A percentile compares a stretch with the other conserved stretches of the same genome.
These are phyloP conservation scores for Monopis laevigella DNA, from an alignment of 2,888 invertebrate genomes.

Conservation along the genomic window DNA sequence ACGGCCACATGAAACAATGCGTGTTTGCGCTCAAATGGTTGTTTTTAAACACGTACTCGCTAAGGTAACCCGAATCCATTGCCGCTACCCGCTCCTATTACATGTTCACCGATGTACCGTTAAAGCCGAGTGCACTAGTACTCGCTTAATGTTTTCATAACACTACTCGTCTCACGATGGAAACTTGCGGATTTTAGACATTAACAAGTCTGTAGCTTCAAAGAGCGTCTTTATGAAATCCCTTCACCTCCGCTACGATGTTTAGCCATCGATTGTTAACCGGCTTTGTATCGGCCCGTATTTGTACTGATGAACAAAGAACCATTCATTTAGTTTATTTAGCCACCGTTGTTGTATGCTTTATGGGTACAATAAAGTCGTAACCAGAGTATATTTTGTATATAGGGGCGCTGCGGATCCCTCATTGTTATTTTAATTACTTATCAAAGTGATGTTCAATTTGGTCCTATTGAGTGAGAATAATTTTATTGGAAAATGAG, in stretches of 20 bases:
- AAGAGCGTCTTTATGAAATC: constrained; percentile 6
- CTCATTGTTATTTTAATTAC: too few relatives aligned
- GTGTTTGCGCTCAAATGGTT: constrained; percentile 4
- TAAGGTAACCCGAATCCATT: constrained; percentile 12
- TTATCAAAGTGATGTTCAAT: too few relatives aligned
- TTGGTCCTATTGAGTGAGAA: too few relatives aligned
- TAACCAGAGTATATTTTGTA: not conserved
- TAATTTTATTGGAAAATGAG: too few relatives aligned
- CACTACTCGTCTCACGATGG: not conserved
- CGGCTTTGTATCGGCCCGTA: constrained; percentile 6
- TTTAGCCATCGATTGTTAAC: constrained; percentile 10
- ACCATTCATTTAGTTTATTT: constrained; percentile 10
- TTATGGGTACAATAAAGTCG: constrained; percentile 9
- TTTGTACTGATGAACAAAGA: constrained; percentile 9
- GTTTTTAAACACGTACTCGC: constrained; percentile 4
- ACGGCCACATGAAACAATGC: constrained; percentile 15
- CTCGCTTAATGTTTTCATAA: constrained; percentile 10
- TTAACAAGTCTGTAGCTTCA: constrained; percentile 2
- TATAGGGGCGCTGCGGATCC: constrained; percentile 7
- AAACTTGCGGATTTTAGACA: constrained; percentile 1
- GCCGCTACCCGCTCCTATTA: constrained; percentile 13
- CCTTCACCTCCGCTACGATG: not conserved
- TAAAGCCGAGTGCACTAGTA: not conserved
- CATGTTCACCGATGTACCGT: constrained; percentile 15
- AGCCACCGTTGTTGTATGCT: not conserved